Conservation (phyloP, 2,888 invertebrate species). For the Dolichopus griseipennis region DNA sequence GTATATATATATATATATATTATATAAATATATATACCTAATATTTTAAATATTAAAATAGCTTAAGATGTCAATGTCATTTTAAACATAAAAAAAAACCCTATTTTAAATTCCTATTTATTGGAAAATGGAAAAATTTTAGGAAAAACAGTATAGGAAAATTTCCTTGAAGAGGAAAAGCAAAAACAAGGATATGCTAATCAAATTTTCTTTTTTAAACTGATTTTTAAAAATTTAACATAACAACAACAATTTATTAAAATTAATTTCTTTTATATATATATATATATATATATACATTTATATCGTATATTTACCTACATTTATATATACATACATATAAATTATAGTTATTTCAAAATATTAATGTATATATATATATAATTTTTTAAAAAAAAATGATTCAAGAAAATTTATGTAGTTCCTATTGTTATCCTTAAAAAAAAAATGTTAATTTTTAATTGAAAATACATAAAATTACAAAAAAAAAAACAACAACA, state of each 20-base stretch:
- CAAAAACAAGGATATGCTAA: background rate
- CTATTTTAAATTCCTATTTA: too few relatives aligned
- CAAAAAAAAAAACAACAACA: background rate
- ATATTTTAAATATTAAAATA: background rate
- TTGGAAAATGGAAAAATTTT: too few relatives aligned
- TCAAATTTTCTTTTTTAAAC: background rate
- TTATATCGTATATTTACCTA: too few relatives aligned
- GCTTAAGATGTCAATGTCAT: background rate
- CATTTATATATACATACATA: too few relatives aligned
- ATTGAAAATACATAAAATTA: conserved; percentile 1
- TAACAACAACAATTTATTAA: too few relatives aligned
- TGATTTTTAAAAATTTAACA: too few relatives aligned
- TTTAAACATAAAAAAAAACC: background rate
- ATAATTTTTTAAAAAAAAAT: too few relatives aligned
- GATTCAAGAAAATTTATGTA: background rate
- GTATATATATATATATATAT: background rate
- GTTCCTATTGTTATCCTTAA: background rate
- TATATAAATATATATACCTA: background rate
- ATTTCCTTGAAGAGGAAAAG: background rate
- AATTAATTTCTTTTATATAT: too few relatives aligned
- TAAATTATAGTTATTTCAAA: too few relatives aligned
- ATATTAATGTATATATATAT: too few relatives aligned
- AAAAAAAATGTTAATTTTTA: background rate
- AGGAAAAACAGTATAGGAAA: background rate
- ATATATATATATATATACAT: too few relatives aligned